Evolutionary conservation across 2,888 invertebrate genomes (phyloP), one percentile per base, ranked within the genome.

Genomic region (Lacanobia wlatinum): DNA sequence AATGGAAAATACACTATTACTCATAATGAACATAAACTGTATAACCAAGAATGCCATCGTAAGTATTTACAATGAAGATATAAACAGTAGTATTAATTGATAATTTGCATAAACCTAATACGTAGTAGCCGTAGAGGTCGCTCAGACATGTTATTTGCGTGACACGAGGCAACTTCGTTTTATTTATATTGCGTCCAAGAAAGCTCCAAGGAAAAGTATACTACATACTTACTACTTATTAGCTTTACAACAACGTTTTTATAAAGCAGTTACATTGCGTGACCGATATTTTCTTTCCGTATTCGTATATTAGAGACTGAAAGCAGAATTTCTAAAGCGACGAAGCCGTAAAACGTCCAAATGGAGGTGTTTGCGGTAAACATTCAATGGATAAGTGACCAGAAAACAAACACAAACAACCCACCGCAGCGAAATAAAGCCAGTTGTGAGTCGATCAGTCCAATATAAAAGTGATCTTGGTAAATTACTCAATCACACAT

Each of bases 101-200:
- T 78, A 76, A 89, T 90, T 89, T 86, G 73, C 88, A 89, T 89
- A 88, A 81, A 87, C 65, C 84, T 87, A 86, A 80, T 83, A 87
- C 84, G 85, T 83, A 85, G 81, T 82, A 72, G 50, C 21, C 50
- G 73, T 69, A 75, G 76, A 85, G 84, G 87, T 87, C 87, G 73
- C 71, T 53, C 23, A 23, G 52, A 70, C 75, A 79, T 70, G 63
- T 66, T 75, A 76, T 81, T 84, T 66, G 87, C 88, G 88, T 83
- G 88, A 77, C 87, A 81, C 76, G 70, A 87, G 83, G 81, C 70
- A 86, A 80, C 81, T 80, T 70, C 8, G 53, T 58, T 73, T 71
- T 79, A 70, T 81, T 84, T 76, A 82, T 76, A 79, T 74, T 73
- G 23, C 23, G 53, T 52, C 68, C 56, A 85, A 83, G 85, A 87